A percentile compares a stretch with the other conserved stretches of the same genome.
Conservation (phyloP, 2,888 invertebrate genomes). For the Ephialtes manifestator region DNA sequence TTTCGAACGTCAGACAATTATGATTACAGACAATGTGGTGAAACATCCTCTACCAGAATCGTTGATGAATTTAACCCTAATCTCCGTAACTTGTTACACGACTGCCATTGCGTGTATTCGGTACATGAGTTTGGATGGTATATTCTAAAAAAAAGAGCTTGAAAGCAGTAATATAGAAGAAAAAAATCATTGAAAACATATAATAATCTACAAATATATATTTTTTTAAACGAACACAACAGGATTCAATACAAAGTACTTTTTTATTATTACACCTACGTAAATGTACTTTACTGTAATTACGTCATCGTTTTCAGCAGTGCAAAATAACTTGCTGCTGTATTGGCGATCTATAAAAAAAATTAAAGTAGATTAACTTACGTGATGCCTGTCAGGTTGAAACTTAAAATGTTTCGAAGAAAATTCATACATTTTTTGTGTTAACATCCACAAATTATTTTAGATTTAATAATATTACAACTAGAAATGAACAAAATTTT, state of each 20-base stretch:
- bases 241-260: not conserved
- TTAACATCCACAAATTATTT: too few species aligned
- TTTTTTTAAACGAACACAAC: not conserved
- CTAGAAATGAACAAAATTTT: too few species aligned
- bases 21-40: not conserved
- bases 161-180: not conserved
- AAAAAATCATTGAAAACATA: not conserved
- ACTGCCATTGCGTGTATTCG: too few species aligned
- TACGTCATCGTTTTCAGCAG: constrained; percentile 62
- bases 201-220: not conserved
- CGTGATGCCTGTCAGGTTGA: not conserved
- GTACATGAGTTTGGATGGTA: too few species aligned
- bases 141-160: not conserved
- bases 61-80: not conserved
- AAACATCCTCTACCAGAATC: not conserved
- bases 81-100: not conserved
- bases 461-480: too few species aligned
- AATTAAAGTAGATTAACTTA: not conserved
- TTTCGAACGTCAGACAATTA: not conserved
- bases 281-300: constrained; percentile 4
- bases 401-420: too few species aligned
- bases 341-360: constrained; percentile 58
- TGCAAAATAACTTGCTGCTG: constrained; percentile 65
- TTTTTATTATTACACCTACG: not conserved
- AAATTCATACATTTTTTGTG: too few species aligned